These are phyloP conservation scores for Muraenolepis orangiensis DNA, from an alignment of 2,797 vertebrate genomes.

Conservation along the genomic window DNA sequence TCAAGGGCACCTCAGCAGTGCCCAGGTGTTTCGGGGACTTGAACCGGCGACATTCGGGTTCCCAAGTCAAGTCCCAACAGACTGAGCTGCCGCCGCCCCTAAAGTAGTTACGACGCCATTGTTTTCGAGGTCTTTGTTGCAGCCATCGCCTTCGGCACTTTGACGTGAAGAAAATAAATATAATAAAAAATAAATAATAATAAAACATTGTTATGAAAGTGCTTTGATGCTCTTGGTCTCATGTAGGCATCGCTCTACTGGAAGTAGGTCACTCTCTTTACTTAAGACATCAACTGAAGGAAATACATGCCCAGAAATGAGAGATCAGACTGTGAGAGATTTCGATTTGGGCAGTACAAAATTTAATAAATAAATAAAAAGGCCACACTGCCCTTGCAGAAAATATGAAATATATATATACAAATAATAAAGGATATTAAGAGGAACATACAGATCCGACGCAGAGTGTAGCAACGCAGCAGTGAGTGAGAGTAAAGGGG, in stretches of 20 bases:
- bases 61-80: too few relatives aligned
- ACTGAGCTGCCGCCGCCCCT: too few relatives aligned
- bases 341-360: neutral
- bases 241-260: neutral
- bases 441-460: neutral
- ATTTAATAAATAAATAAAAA: neutral
- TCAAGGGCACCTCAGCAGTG: too few relatives aligned
- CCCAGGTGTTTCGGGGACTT: too few relatives aligned
- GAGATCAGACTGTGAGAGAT: neutral
- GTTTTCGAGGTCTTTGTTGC: neutral
- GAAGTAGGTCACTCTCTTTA: neutral
- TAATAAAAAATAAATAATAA: neutral
- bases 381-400: neutral
- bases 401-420: neutral
- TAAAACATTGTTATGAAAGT: neutral
- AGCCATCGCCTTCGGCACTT: neutral
- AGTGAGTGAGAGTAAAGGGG: slow-evolving; percentile 13
- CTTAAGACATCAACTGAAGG: neutral
- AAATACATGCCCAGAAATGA: neutral
- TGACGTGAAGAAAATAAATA: too few relatives aligned
- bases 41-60: too few relatives aligned
- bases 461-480: slow-evolving; percentile 31
- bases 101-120: neutral
- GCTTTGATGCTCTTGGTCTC: neutral
- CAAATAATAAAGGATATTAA: neutral